phyloP scores from a whole-genome alignment of 2,888 invertebrate genomes.

The Hermodice carunculata region DNA sequence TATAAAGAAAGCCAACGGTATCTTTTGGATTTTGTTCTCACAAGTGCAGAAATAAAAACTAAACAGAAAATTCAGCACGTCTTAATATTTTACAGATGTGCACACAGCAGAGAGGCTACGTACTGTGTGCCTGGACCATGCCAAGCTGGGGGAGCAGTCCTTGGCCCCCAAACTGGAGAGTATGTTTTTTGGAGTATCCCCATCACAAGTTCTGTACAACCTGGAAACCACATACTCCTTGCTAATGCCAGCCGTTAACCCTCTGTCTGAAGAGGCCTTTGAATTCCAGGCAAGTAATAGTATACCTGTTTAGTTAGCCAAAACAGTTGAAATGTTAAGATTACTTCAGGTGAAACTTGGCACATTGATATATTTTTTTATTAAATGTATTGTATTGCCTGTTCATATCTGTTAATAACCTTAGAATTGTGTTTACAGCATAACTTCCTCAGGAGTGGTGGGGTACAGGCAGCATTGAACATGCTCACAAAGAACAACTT shows the following conservation, averaged over 20 bases:
- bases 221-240: constrained; percentile 88
- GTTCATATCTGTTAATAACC: neutral
- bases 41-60: too few species aligned
- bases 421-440: constrained; percentile 68
- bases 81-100: constrained; percentile 64
- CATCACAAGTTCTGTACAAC: constrained; percentile 82
- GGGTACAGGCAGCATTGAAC: constrained; percentile 75
- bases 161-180: constrained; percentile 68
- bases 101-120: constrained; percentile 74
- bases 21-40: too few species aligned
- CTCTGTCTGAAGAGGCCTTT: constrained; percentile 78
- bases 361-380: too few species aligned
- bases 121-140: constrained; percentile 71
- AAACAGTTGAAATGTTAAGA: too few species aligned
- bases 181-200: constrained; percentile 77
- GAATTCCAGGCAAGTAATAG: constrained; percentile 74
- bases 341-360: too few species aligned
- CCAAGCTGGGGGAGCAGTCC: constrained; percentile 38
- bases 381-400: neutral
- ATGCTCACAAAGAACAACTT: constrained; percentile 89
- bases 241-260: constrained; percentile 84
- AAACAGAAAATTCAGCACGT: neutral
- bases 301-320: too few species aligned
- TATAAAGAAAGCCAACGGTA: too few species aligned
- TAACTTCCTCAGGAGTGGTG: constrained; percentile 74